A percentile compares a stretch with the other conserved stretches of the same genome.
These are phyloP conservation scores for Astreopora myriophthalma DNA, from an alignment of 64 coral and sea anemone genomes.

Conservation along the genomic window DNA sequence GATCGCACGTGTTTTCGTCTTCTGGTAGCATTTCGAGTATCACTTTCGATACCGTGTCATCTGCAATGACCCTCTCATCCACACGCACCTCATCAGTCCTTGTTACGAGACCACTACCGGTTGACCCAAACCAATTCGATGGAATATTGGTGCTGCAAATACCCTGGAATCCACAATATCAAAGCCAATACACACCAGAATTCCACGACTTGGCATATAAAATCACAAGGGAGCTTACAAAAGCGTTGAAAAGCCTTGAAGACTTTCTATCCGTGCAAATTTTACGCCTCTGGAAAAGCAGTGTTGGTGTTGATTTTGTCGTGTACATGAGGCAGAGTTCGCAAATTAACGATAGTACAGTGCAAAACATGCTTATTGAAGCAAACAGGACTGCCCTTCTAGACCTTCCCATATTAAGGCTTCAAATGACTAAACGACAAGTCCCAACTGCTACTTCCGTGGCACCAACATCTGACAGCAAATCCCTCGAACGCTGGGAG, in stretches of 20 bases:
- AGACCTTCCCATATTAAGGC: background rate
- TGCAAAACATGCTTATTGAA: background rate
- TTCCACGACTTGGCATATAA: background rate
- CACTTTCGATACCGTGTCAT: background rate
- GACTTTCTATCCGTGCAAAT: slow-evolving; percentile 9
- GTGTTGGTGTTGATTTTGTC: slow-evolving; percentile 23
- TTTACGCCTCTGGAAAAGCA: slow-evolving; percentile 15
- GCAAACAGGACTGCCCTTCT: background rate
- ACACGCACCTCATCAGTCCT: background rate
- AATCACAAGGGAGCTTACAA: background rate
- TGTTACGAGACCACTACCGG: background rate
- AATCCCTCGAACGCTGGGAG: slow-evolving; percentile 28
- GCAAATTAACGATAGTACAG: background rate
- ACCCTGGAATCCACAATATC: background rate
- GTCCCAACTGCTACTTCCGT: background rate
- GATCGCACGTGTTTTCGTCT: background rate
- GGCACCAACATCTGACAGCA: background rate
- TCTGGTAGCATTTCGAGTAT: background rate
- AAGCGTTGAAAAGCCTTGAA: background rate
- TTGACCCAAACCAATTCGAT: background rate
- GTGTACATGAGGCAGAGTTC: background rate
- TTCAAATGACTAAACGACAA: background rate
- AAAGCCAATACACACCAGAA: background rate
- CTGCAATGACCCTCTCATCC: background rate
- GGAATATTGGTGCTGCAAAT: background rate